Percentiles rank a stretch among this genome's conserved stretches.
Conservation (phyloP, 2,113 vertebrate species). For the Poeciliopsis prolifica region DNA sequence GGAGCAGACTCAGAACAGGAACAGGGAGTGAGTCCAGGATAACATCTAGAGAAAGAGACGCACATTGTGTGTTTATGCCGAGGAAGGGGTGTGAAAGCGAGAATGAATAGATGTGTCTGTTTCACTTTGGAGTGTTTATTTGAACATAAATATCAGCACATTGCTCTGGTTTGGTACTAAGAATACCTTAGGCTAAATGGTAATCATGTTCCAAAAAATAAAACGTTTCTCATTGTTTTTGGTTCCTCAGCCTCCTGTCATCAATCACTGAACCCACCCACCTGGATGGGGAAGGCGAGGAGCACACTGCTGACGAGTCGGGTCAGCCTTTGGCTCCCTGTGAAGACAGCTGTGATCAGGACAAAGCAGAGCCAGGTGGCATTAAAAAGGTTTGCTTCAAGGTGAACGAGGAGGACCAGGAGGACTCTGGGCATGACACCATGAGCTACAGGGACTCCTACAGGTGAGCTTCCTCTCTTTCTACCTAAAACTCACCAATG, state of each 20-base stretch:
- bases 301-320: constrained; percentile 80
- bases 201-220: neutral
- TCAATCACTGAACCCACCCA: constrained; percentile 94
- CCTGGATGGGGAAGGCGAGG: constrained; percentile 78
- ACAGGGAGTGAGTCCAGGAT: constrained; percentile 62
- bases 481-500: neutral
- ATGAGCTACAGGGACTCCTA: constrained; percentile 99
- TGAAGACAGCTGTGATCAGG: constrained; percentile 86
- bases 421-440: constrained; percentile 98
- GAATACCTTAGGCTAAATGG: neutral
- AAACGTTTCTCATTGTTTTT: neutral
- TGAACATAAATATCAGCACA: constrained; percentile 7
- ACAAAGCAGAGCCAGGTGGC: constrained; percentile 87
- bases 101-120: constrained; percentile 30
- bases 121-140: constrained; percentile 22
- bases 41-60: constrained; percentile 48
- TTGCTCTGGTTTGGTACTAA: neutral
- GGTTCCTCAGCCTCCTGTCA: constrained; percentile 85
- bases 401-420: constrained; percentile 96
- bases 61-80: constrained; percentile 40
- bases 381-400: constrained; percentile 97
- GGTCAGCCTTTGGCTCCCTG: constrained; percentile 79
- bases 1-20: constrained; percentile 55
- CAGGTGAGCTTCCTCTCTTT: constrained; percentile 78
- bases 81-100: constrained; percentile 42